Base-by-base conservation (phyloP, 2,113 vertebrate genomes). In the Ceuthmochares aereus region DNA sequence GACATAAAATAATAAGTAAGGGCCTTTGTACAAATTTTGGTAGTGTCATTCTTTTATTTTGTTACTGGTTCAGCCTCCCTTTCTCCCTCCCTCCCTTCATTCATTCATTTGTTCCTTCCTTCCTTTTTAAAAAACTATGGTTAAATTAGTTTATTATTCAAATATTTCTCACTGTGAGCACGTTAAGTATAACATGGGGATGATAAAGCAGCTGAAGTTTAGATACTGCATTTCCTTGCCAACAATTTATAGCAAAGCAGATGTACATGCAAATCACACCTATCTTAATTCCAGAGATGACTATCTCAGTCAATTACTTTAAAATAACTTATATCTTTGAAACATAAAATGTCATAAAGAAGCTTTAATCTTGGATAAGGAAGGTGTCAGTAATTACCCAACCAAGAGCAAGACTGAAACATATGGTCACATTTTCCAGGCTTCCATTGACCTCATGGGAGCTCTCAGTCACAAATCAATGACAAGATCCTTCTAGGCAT, bases 381-480 rank as follows among this genome's bases (percentile, higher is more conserved):
- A 96, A 96, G 55, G 89, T 96, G 96, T 93, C 95, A 70, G 81
- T 78, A 89, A 91, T 94, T 83, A 63, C 36, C 49, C 3, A 73
- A 85, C 76, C 97, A 97, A 97, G 95, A 88, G 89, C 95, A 97
- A 8, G 14, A 67, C 68, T 95, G 95, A 97, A 97, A 97, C 93
- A 89, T 93, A 94, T 90, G 87, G 93, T 68, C 94, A 77, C 87
- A 87, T 89, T 96, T 98, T 94, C 80, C 10, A 60, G 43, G 27
- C 49, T 79, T 97, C 97, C 90, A 96, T 92, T 93, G 96, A 69
- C 83, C 96, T 95, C 95, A 18, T 47, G 96, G 95, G 97, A 98
- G 70, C 88, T 60, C 76, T 96, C 95, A 91, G 87, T 96, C 95
- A 97, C 70, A 95, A 96, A 97, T 96, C 95, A 93, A 89, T 97